A percentile compares a stretch with the other conserved stretches of the same genome.
phyloP scores from a whole-genome alignment of 2,888 invertebrate genomes.

The Pristionchus mayeri region DNA sequence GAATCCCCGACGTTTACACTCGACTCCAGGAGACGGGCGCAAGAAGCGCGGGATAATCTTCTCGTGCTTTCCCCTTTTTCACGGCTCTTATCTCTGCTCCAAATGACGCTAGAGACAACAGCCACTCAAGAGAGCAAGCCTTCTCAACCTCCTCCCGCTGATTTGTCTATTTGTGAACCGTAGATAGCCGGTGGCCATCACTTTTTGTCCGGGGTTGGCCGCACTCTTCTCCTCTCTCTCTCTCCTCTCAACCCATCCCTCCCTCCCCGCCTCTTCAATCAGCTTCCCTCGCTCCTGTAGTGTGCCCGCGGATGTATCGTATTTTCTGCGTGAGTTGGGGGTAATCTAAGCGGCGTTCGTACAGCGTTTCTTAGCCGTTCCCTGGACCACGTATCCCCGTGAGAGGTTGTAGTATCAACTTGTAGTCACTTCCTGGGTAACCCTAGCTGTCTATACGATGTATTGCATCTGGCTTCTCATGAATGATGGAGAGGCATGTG shows the following conservation, averaged over 20 bases:
- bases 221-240: neutral
- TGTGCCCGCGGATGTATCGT: neutral
- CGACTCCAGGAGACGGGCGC: neutral
- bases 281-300: neutral
- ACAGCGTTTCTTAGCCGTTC: neutral
- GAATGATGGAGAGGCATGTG: neutral
- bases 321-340: neutral
- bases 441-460: neutral
- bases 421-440: neutral
- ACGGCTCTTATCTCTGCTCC: neutral
- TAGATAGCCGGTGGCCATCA: constrained; percentile 42
- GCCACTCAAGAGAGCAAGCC: neutral
- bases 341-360: neutral
- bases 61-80: constrained; percentile 10
- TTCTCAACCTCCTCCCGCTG: neutral
- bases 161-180: constrained; percentile 46
- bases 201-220: constrained; percentile 25
- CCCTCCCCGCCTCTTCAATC: neutral
- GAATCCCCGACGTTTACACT: neutral
- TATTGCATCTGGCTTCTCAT: constrained; percentile 21
- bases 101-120: neutral
- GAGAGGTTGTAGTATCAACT: neutral
- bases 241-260: neutral
- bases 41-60: neutral
- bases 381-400: neutral